These are phyloP conservation scores for Arizona elegans DNA, from an alignment of 2,113 vertebrate species.

Conservation along the genomic window DNA sequence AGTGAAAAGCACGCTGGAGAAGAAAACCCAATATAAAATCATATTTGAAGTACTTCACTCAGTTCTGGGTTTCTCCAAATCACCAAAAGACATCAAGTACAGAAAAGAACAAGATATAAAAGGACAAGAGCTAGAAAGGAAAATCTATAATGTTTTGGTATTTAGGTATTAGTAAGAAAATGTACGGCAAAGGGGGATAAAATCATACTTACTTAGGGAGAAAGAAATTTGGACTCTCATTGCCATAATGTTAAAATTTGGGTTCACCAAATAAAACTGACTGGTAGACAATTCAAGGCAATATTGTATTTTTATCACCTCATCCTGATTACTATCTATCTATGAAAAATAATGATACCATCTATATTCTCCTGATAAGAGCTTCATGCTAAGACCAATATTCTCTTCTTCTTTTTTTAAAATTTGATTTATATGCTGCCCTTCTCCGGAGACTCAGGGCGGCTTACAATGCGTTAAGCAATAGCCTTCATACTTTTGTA, in stretches of 20 bases:
- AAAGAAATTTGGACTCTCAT: not conserved
- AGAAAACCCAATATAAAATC: no score
- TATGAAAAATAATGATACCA: not conserved
- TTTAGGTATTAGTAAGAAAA: not conserved
- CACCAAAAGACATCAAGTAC: not conserved
- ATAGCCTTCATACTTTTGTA: no score
- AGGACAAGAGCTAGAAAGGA: not conserved
- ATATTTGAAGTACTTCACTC: not conserved
- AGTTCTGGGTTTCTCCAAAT: not conserved
- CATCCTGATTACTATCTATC: not conserved
- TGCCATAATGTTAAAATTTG: not conserved
- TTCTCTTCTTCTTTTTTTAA: no score
- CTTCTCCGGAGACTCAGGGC: no score
- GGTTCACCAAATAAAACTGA: not conserved
- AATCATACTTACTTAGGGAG: not conserved
- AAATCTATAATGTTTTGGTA: not conserved
- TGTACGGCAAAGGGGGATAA: not conserved
- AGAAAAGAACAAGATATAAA: not conserved
- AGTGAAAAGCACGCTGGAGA: no score
- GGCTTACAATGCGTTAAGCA: no score
- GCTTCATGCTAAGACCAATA: no score
- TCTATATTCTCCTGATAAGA: not conserved
- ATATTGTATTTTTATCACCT: not conserved
- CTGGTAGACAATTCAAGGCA: not conserved
- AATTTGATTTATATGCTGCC: no score